Evolutionary conservation across 1,140 invertebrate species (phyloP), one percentile per base, ranked within the genome.

Genomic region (Neodiprion virginianus): DNA sequence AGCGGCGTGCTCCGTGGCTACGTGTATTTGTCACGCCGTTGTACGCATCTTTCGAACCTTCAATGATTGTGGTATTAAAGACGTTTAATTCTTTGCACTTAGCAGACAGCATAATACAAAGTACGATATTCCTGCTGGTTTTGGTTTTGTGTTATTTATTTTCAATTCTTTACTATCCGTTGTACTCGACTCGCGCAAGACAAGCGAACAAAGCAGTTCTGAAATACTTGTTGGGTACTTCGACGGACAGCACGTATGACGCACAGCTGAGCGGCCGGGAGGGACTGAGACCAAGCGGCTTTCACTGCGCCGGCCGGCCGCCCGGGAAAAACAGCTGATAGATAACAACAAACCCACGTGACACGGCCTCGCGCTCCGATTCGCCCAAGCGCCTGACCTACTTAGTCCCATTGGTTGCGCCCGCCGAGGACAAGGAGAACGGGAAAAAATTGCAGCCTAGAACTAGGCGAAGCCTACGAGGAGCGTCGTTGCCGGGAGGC

Each of bases 291-390:
- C 68, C 68, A 47, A 69, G 80, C 83, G 79, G 81, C 53, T 61
- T 61, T 61, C 53, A 61, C 53, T 61, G 53, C 74, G 78, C 76
- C 81, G 82, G 80, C 80, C 80, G 83, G 83, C 82, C 80, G 78
- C 82, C 82, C 84, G 85, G 86, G 85, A 82, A 85, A 87, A 89
- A 89, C 89, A 90, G 89, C 89, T 90, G 89, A 90, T 88, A 89
- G 89, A 90, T 90, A 90, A 90, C 90, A 91, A 91, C 90, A 91
- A 91, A 90, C 79, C 89, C 89, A 91, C 89, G 89, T 90, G 88
- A 90, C 79, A 78, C 79, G 79, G 80, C 79, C 80, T 74, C 77
- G 78, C 70, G 75, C 74, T 14, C 71, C 71, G 77, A 88, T 88
- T 88, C 86, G 87, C 69, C 74, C 40, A 65, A 66, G 71, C 65